These are phyloP conservation scores for Bombus superbus DNA, from an alignment of 1,140 invertebrate species.

Conservation along the genomic window DNA sequence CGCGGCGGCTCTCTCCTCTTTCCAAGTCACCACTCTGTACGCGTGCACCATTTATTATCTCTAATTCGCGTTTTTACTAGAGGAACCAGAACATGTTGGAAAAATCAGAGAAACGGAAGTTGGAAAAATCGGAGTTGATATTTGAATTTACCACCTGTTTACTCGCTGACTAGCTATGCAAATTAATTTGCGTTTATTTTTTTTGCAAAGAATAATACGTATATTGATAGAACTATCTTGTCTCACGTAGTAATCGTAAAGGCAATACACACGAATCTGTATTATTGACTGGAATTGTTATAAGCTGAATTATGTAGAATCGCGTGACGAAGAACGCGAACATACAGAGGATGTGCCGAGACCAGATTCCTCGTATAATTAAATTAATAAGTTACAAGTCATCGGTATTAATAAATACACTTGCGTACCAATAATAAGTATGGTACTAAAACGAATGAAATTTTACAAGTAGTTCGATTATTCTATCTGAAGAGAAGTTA, in stretches of 20 bases:
- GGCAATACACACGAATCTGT: neutral
- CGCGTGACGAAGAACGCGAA: too few species aligned
- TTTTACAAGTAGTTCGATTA: neutral
- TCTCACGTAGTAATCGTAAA: neutral
- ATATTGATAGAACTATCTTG: neutral
- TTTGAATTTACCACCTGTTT: neutral
- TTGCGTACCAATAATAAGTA: neutral
- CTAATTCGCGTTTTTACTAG: neutral
- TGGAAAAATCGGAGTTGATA: neutral
- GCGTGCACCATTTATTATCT: constrained; percentile 1
- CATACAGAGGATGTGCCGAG: too few species aligned
- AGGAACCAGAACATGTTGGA: neutral
- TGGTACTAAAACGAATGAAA: neutral
- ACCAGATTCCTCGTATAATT: neutral
- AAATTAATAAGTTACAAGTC: neutral
- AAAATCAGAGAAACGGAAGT: neutral
- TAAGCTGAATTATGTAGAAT: too few species aligned
- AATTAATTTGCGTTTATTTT: neutral
- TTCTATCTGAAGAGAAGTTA: too few species aligned
- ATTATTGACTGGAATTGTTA: too few species aligned
- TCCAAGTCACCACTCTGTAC: too few species aligned
- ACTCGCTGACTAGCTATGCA: neutral
- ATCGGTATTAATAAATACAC: too few species aligned
- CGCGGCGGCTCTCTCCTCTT: neutral
- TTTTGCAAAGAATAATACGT: neutral